Conservation (phyloP, 2,113 vertebrate genomes). For the Prietella phreatophila region DNA sequence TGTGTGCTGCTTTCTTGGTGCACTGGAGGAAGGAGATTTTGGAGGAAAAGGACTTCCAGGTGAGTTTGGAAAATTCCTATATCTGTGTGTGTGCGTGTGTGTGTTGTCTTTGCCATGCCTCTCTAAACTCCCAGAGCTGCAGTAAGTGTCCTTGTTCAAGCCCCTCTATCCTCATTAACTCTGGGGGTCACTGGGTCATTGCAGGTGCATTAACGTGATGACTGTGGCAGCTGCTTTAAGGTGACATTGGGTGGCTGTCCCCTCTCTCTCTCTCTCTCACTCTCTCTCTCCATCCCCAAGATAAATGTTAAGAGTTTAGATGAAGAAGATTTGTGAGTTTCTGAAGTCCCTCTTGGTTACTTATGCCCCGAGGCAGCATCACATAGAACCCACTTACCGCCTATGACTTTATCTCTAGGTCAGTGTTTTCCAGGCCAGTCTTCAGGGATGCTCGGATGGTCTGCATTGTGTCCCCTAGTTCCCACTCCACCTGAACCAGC, state of each 20-base stretch:
- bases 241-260: constrained; percentile 56
- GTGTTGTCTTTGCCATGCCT: constrained; percentile 17
- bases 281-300: not conserved
- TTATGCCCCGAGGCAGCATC: constrained; percentile 3
- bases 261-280: constrained; percentile 26
- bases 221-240: constrained; percentile 60
- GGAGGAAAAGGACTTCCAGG: constrained; percentile 85
- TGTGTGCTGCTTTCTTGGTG: constrained; percentile 94
- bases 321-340: constrained; percentile 20
- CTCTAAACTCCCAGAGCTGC: constrained; percentile 30
- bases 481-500: not conserved
- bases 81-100: constrained; percentile 8
- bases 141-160: constrained; percentile 49
- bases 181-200: constrained; percentile 41
- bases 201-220: constrained; percentile 59
- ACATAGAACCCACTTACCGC: constrained; percentile 50
- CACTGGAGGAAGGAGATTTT: constrained; percentile 87
- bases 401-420: constrained; percentile 65
- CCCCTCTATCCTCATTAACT: constrained; percentile 57
- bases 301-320: constrained; percentile 36
- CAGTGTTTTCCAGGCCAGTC: constrained; percentile 14
- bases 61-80: constrained; percentile 63
- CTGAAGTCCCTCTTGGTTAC: constrained; percentile 6
- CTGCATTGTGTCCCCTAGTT: not conserved
- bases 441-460: not conserved